Evolutionary conservation across 2,113 vertebrate genomes (phyloP).

Genomic region (Entosphenus tridentatus): DNA sequence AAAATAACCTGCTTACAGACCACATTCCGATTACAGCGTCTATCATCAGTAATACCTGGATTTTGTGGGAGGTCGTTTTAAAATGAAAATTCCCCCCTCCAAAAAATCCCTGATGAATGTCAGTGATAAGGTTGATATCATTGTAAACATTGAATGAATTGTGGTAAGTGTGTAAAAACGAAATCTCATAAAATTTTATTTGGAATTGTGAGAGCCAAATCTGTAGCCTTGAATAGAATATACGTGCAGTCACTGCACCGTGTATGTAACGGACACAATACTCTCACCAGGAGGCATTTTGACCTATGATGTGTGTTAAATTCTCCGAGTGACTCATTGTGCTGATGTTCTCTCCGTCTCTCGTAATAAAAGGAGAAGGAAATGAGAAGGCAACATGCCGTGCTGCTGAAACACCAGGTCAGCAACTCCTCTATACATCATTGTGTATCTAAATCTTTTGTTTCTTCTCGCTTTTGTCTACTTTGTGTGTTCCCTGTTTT

Average conservation of each 20-base stretch:
- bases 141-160: too few relatives aligned
- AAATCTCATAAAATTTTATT: not conserved
- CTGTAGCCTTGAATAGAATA: not conserved
- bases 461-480: too few relatives aligned
- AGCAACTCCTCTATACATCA: conserved; percentile 12
- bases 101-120: too few relatives aligned
- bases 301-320: conserved; percentile 2
- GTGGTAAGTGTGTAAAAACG: too few relatives aligned
- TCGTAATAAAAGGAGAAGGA: conserved; percentile 58
- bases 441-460: too few relatives aligned
- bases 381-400: conserved; percentile 58
- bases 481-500: too few relatives aligned
- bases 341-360: conserved; percentile 14
- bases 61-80: too few relatives aligned
- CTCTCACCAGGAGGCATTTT: not conserved
- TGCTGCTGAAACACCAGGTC: conserved; percentile 83
- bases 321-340: conserved; percentile 6
- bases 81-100: too few relatives aligned
- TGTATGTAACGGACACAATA: not conserved
- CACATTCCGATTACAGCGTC: too few relatives aligned
- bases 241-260: not conserved
- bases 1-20: too few relatives aligned
- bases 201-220: not conserved
- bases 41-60: too few relatives aligned
- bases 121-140: too few relatives aligned